These are phyloP conservation scores for Craseonycteris thonglongyai DNA, from an alignment of 2,113 vertebrate species.

Conservation along the genomic window DNA sequence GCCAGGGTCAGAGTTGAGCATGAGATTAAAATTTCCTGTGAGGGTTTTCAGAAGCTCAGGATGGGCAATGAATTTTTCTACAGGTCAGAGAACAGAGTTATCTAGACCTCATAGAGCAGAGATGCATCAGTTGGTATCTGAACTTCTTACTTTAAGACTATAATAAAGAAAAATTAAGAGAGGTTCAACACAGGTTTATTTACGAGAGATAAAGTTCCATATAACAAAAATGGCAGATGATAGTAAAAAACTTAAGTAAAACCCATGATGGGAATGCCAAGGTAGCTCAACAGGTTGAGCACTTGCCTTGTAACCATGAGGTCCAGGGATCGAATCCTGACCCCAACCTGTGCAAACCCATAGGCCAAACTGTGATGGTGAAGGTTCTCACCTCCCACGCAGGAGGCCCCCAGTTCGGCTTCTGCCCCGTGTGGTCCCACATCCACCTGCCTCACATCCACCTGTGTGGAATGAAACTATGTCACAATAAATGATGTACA, in stretches of 20 bases:
- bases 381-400: too few relatives aligned
- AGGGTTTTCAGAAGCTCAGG: not conserved
- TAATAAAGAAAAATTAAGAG: not conserved
- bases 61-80: not conserved
- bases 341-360: too few relatives aligned
- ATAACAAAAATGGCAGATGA: not conserved
- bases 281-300: too few relatives aligned
- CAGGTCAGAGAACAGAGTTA: not conserved
- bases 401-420: too few relatives aligned
- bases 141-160: not conserved
- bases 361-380: too few relatives aligned
- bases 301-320: too few relatives aligned
- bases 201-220: not conserved
- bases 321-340: too few relatives aligned
- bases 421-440: too few relatives aligned
- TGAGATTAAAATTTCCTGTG: not conserved
- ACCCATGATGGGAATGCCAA: too few relatives aligned
- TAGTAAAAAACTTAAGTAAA: not conserved
- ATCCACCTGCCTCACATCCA: too few relatives aligned
- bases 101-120: not conserved
- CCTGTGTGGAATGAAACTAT: too few relatives aligned
- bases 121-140: not conserved
- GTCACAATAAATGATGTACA: too few relatives aligned
- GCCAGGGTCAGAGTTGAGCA: not conserved
- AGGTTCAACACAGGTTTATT: not conserved